These are phyloP conservation scores for Spinibarbus caldwelli DNA, from an alignment of 2,797 vertebrate genomes.

Conservation along the genomic window DNA sequence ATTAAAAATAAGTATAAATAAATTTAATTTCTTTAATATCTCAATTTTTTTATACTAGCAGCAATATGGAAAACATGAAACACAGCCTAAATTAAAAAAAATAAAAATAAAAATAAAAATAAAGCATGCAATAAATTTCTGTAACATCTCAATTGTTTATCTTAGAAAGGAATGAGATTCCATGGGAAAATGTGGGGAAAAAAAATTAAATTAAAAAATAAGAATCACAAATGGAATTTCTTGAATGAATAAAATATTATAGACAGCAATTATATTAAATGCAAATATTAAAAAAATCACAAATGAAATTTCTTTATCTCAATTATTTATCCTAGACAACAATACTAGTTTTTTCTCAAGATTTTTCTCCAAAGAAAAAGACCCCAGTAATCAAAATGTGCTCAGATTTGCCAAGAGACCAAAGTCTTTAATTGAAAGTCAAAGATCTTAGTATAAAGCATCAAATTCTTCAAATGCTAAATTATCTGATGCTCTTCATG, in stretches of 20 bases:
- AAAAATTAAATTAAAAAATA: neutral
- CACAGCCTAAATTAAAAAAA: neutral
- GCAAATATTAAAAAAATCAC: neutral
- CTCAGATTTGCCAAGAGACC: neutral
- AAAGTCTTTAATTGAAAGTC: neutral
- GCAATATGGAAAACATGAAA: neutral
- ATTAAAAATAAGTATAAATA: neutral
- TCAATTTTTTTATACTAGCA: neutral
- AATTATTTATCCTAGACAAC: neutral
- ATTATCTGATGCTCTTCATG: neutral
- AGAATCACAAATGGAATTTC: neutral
- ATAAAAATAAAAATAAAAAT: no score
- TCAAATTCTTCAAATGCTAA: neutral
- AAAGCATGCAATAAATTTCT: neutral
- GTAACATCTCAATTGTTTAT: neutral
- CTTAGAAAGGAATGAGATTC: neutral
- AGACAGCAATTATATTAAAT: no score
- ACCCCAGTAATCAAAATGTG: neutral
- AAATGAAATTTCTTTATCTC: neutral
- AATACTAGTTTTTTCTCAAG: neutral
- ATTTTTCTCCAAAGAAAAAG: neutral
- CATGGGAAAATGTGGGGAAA: neutral
- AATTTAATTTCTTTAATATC: neutral
- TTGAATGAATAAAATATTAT: no score
- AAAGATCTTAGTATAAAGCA: neutral